Evolutionary conservation across 2,113 vertebrate genomes (phyloP).

Genomic region (Procapra przewalskii): DNA sequence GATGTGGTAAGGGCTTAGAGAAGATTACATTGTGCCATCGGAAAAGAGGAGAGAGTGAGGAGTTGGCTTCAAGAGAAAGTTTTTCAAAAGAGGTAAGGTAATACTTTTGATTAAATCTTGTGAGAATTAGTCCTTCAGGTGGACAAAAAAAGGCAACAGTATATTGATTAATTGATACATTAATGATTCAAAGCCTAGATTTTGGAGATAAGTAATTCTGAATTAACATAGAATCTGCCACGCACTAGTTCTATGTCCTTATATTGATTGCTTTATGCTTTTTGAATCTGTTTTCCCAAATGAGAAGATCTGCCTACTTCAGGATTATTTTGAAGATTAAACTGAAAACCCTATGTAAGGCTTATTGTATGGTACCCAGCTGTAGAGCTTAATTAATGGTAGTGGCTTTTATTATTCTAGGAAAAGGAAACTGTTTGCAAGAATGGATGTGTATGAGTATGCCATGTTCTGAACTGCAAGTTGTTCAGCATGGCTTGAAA

Average conservation of each 20-base stretch:
- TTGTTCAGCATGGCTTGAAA: slow-evolving; percentile 17
- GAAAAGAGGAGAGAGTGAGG: not conserved
- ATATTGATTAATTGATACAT: not conserved
- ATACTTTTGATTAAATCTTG: not conserved
- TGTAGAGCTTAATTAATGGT: slow-evolving; percentile 8
- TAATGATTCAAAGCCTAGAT: not conserved
- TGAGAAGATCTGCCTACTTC: not conserved
- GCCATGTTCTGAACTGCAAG: slow-evolving; percentile 10
- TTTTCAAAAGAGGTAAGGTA: not conserved
- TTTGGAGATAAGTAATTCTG: not conserved
- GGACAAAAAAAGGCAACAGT: not conserved
- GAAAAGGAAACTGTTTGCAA: slow-evolving; percentile 22
- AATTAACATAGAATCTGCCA: not conserved
- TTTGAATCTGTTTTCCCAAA: not conserved
- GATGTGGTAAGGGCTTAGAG: not conserved
- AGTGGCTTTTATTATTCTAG: slow-evolving; percentile 19
- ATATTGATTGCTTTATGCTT: not conserved
- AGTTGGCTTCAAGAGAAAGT: not conserved
- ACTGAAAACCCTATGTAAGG: not conserved
- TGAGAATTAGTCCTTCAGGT: not conserved
- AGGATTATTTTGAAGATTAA: slow-evolving; percentile 36
- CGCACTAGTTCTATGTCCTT: not conserved
- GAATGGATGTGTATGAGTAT: slow-evolving; percentile 14
- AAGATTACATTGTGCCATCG: not conserved
- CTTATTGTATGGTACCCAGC: not conserved